These are phyloP conservation scores for Henricia sp. DNA, from an alignment of 53 echinoderm and acorn worm species.

Conservation along the genomic window DNA sequence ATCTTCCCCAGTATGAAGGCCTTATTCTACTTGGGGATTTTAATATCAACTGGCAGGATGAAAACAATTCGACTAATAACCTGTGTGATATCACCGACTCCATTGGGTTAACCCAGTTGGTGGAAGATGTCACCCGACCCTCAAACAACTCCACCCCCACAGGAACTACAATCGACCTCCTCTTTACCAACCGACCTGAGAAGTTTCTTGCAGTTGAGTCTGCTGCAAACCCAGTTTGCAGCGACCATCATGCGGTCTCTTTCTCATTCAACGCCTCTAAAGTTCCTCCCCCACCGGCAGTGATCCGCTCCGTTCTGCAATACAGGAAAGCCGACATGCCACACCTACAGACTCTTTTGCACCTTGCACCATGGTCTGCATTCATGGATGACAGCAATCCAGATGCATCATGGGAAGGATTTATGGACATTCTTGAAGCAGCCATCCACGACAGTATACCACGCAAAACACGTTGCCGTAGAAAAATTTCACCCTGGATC, in stretches of 20 bases:
- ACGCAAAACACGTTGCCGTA: neutral
- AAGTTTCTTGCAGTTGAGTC: neutral
- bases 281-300: slow-evolving; percentile 5
- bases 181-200: slow-evolving; percentile 54
- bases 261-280: slow-evolving; percentile 3
- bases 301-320: slow-evolving; percentile 31
- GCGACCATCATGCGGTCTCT: slow-evolving; percentile 22
- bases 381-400: slow-evolving; percentile 26
- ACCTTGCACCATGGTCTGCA: slow-evolving; percentile 38
- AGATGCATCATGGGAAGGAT: neutral
- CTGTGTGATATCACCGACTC: neutral
- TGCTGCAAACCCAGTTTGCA: slow-evolving; percentile 3
- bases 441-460: neutral
- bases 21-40: slow-evolving; percentile 26
- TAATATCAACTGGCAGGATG: slow-evolving; percentile 22
- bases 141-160: neutral
- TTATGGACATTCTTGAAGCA: no score
- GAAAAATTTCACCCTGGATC: neutral
- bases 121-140: slow-evolving; percentile 1
- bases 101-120: neutral
- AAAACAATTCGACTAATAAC: neutral
- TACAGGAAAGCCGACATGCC: slow-evolving; percentile 35
- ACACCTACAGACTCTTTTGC: slow-evolving; percentile 39
- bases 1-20: slow-evolving; percentile 33
- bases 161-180: slow-evolving; percentile 47